phyloP scores from a whole-genome alignment of 2,888 invertebrate genomes.

The Conomelus anceps region DNA sequence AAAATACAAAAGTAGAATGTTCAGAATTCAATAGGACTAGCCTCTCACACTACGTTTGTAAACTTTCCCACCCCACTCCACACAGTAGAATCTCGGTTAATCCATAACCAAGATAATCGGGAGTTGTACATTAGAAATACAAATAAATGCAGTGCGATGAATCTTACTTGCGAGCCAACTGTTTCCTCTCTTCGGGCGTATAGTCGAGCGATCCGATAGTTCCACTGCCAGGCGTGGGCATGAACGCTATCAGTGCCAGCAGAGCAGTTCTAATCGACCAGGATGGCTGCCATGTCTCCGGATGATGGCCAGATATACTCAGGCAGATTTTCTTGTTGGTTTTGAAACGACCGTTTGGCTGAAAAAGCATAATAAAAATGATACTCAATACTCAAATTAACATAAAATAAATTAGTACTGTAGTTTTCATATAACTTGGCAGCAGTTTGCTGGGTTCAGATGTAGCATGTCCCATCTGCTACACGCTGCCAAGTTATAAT shows the following conservation, averaged over 20 bases:
- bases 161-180: constrained; percentile 53
- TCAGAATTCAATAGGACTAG: no score
- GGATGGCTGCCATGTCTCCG: constrained; percentile 96
- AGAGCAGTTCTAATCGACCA: constrained; percentile 94
- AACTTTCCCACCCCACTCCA: no score
- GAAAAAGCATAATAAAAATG: constrained; percentile 31
- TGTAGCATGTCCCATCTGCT: no score
- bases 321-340: constrained; percentile 89
- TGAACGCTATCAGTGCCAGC: constrained; percentile 86
- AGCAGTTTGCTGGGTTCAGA: no score
- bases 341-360: constrained; percentile 93
- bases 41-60: no score
- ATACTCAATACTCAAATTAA: no score
- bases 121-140: background rate
- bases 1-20: no score
- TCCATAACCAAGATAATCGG: background rate
- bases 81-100: no score
- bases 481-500: no score
- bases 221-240: constrained; percentile 84
- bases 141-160: background rate
- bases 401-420: no score
- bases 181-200: constrained; percentile 71
- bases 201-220: constrained; percentile 90
- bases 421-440: no score
- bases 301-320: constrained; percentile 92